phyloP scores from a whole-genome alignment of 2,797 vertebrate species.

The Gephyroberyx darwinii region DNA sequence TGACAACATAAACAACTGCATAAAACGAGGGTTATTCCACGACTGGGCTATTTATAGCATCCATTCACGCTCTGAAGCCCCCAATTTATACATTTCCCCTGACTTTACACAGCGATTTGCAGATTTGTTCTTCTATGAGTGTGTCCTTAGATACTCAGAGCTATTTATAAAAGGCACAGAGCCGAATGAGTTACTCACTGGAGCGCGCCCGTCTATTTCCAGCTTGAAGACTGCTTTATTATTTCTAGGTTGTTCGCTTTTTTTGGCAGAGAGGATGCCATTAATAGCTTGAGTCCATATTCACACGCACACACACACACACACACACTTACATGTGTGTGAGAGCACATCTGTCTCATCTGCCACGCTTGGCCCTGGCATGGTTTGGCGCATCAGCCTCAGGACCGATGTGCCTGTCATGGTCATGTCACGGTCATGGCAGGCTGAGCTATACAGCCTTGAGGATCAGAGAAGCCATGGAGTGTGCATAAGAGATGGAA shows the following conservation, averaged over 20 bases:
- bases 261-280: constrained; percentile 67
- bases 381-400: no score
- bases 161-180: constrained; percentile 76
- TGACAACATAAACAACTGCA: constrained; percentile 48
- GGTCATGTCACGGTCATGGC: background rate
- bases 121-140: constrained; percentile 35
- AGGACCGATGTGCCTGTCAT: no score
- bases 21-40: constrained; percentile 49
- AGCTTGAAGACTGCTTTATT: constrained; percentile 71
- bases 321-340: constrained; percentile 59
- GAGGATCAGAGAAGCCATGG: constrained; percentile 14
- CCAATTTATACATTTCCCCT: constrained; percentile 66
- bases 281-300: constrained; percentile 70
- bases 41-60: constrained; percentile 67
- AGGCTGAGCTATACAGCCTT: constrained; percentile 21
- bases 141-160: constrained; percentile 69
- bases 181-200: constrained; percentile 65
- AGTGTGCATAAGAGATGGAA: constrained; percentile 27
- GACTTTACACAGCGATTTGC: constrained; percentile 48
- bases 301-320: constrained; percentile 46
- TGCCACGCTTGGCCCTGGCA: constrained; percentile 10
- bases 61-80: constrained; percentile 67
- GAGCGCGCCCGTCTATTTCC: constrained; percentile 74
- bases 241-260: constrained; percentile 74
- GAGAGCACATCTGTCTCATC: constrained; percentile 59